Evolutionary conservation across 2,797 vertebrate species (phyloP), one percentile per base, ranked within the genome.

Genomic region (Taenioides sp.): DNA sequence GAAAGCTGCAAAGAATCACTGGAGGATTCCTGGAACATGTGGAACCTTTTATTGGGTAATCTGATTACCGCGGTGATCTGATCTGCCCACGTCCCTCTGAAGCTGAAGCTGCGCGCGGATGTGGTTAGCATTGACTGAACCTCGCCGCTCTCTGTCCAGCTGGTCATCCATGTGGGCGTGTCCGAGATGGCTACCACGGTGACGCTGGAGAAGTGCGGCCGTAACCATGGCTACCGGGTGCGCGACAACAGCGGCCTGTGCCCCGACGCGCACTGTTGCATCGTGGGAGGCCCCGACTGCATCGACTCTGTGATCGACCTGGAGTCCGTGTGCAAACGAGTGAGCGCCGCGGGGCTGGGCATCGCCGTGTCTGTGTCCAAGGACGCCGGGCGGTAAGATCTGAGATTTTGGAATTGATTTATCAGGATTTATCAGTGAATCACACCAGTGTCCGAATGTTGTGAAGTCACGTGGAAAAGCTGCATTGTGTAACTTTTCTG

Each of bases 151-250:
- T 50, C 5, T 63, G 58, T 4, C 22, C 84, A 99, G 98, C 80
- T 99, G 72, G 94, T 98, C 64, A 95, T 99, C 5, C 98, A 99
- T 0, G 98, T 99, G 0, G 98, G 98, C 0, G 96, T 99, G 31
- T 99, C 98, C 0, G 96, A 97, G 55, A 97, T 97, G 96, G 97
- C 98, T 11, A 96, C 96, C 2, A 94, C 95, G 0, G 96, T 99
- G 67, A 99, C 97, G 0, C 82, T 99, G 83, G 98, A 99, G 86
- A 97, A 98, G 61, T 96, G 97, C 28, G 98, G 97, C 37, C 96
- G 96, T 84, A 99, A 99, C 69, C 94, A 92, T 0, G 97, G 98
- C 25, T 99, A 99, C 75, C 93, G 91, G 67, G 95, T 96, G 4
- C 89, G 96, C 75, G 98, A 99, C 94, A 98, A 98, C 92, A 95